A percentile compares a stretch with the other conserved stretches of the same genome.
phyloP scores from a whole-genome alignment of 2,888 invertebrate genomes.

The Thymelicus acteon region DNA sequence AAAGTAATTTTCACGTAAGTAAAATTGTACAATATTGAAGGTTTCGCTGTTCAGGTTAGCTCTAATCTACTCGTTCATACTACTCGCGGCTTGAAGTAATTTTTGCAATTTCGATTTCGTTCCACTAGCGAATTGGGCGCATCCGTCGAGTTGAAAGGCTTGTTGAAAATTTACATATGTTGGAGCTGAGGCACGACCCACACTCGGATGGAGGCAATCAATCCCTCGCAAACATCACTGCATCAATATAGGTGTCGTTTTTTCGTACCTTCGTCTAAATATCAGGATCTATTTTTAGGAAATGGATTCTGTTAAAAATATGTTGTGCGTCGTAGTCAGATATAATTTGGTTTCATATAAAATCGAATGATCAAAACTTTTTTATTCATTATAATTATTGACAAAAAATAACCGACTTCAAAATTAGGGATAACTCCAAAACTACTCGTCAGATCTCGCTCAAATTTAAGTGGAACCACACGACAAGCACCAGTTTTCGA shows the following conservation, averaged over 20 bases:
- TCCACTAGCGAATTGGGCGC: slow-evolving; percentile 72
- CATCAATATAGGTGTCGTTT: slow-evolving; percentile 28
- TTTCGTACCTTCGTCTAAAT: slow-evolving; percentile 8
- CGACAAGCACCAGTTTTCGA: too few relatives aligned
- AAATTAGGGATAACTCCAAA: too few relatives aligned
- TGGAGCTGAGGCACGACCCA: slow-evolving; percentile 60
- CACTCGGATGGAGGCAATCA: slow-evolving; percentile 71
- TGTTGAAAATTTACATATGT: slow-evolving; percentile 80
- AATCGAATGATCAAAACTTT: too few relatives aligned
- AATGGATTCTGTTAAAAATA: neutral
- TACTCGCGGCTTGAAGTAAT: slow-evolving; percentile 60
- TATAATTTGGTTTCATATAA: too few relatives aligned
- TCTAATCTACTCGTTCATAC: slow-evolving; percentile 1
- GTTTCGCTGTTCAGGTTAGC: too few relatives aligned
- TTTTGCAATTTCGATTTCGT: slow-evolving; percentile 76
- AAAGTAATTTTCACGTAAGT: neutral
- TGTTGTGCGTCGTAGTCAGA: too few relatives aligned
- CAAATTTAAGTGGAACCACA: too few relatives aligned
- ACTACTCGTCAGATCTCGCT: too few relatives aligned
- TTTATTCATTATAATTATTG: too few relatives aligned
- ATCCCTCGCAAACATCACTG: slow-evolving; percentile 63
- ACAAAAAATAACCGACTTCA: too few relatives aligned
- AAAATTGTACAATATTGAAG: neutral
- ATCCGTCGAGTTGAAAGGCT: slow-evolving; percentile 75
- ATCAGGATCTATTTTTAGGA: neutral